These are phyloP conservation scores for Neoarius graeffei DNA, from an alignment of 2,113 vertebrate genomes.

Conservation along the genomic window DNA sequence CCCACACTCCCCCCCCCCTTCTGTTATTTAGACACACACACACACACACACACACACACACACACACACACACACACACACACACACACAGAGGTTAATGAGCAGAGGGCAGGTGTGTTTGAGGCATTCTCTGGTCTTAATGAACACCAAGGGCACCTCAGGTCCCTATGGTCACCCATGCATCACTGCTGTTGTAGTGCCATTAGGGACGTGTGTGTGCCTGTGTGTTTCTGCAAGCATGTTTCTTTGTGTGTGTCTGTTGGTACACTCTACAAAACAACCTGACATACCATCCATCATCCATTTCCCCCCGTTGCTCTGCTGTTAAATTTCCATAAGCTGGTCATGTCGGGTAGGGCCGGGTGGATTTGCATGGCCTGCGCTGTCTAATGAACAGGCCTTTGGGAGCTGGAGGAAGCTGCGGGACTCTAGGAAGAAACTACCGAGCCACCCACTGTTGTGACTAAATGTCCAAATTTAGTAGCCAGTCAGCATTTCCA, in stretches of 20 bases:
- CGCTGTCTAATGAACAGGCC: constrained; percentile 50
- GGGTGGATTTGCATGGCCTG: constrained; percentile 52
- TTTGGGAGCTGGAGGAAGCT: constrained; percentile 28
- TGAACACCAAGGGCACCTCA: constrained; percentile 46
- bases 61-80: background rate
- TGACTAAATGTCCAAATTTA: background rate
- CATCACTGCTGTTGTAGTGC: constrained; percentile 48
- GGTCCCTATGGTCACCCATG: constrained; percentile 48
- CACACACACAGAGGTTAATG: constrained; percentile 46
- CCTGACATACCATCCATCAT: constrained; percentile 54
- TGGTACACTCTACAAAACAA: constrained; percentile 43
- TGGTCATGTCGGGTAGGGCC: constrained; percentile 46
- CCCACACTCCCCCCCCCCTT: background rate
- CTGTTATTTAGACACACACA: constrained; percentile 5
- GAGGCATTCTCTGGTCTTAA: constrained; percentile 55
- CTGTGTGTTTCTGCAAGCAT: constrained; percentile 30
- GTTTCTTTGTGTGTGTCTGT: constrained; percentile 31
- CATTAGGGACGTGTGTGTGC: constrained; percentile 48
- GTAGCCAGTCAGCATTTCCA: background rate
- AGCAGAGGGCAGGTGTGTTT: constrained; percentile 54
- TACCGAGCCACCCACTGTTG: constrained; percentile 17
- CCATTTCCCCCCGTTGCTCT: constrained; percentile 47
- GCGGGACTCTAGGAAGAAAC: constrained; percentile 23
- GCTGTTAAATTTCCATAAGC: constrained; percentile 55
- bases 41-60: constrained; percentile 6